Base-by-base conservation (phyloP, 1,140 invertebrate species). In the Aphelenchoides fujianensis region DNA sequence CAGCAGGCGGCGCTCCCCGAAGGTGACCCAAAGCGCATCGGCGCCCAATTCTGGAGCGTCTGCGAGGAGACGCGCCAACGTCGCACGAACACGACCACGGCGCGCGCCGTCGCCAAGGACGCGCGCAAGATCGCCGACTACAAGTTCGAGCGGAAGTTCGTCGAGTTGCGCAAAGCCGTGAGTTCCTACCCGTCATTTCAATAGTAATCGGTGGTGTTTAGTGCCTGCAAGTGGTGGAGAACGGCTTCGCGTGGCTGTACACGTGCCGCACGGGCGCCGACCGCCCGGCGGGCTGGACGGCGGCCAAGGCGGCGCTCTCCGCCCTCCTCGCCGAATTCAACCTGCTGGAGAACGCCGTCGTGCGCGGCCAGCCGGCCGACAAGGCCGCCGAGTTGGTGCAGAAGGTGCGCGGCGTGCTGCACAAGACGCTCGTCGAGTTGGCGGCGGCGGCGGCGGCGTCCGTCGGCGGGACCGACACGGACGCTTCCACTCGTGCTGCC, bases 211-310 rank as follows among this genome's bases (percentile, higher is more conserved):
- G n/a, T n/a, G n/a, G n/a, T n/a, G 68, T 69, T 69, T 68, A 69
- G 67, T 27, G 23, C 30, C 30, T 69, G 9, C 67, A 69, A 69
- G 23, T 69, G 9, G 67, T 69, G 23, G 67, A 69, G 61, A 69
- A 69, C 3, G 67, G 61, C 64, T 69, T 19, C 64, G 67, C 67
- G 68, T 69, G 64, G 66, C 30, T 69, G 19, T 71, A 69, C 64
- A 35, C 53, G 63, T 41, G 36, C 16, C n/a, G 31, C 28, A 59
- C 5, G 12, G 27, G 28, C 16, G 27, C 19, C 16, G 31, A 66
- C 23, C 63, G 63, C 53, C 63, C 63, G 16, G 16, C 63, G 12
- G 53, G 7, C 31, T 66, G 63, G 63, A 27, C 63, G 12, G 53
- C 16, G n/a, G 32, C 31, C 31, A 66, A 66, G 34, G 3, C 31